Evolutionary conservation across 2,113 vertebrate species (phyloP), one percentile per base, ranked within the genome.

Genomic region (Paratilapia polleni): DNA sequence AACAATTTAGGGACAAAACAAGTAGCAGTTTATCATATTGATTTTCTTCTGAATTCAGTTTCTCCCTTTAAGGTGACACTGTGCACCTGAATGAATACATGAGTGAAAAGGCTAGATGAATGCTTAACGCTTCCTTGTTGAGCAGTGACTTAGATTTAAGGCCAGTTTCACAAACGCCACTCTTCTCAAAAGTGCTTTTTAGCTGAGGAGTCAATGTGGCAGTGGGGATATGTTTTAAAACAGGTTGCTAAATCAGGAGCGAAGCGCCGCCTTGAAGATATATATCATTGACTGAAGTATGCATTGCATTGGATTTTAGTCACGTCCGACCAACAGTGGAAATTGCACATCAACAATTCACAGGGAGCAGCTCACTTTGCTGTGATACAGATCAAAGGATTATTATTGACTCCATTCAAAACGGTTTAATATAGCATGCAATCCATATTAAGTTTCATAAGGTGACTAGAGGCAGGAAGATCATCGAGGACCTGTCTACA

Each of bases 1-100:
- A 97, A 96, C 96, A 96, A 96, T 97, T 96, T 96, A 94, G 93
- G 94, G 94, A 94, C 95, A 95, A 96, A 96, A 96, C 95, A 96
- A 95, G 96, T 95, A 94, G 95, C 95, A 95, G 94, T 96, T 97
- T 96, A 95, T 96, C 96, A 96, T 96, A 97, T 96, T 91, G 96
- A 96, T 96, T 96, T 95, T 95, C 86, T 66, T 87, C 93, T 94
- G 92, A 94, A 95, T 94, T 94, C 94, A 85, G 92, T 91, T 93
- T 93, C 92, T 95, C 89, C 88, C 91, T 93, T 94, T 93, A 94
- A 94, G 93, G 93, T 95, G 95, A 95, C 94, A 91, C 89, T 43
- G 82, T 82, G 92, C 88, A 89, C 87, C 86, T 89, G 93, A 94
- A 93, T 87, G 92, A 94, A 91, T 91, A 92, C 92, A 91, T 90